A percentile compares a stretch with the other conserved stretches of the same genome.
Evolutionary conservation across 2,113 vertebrate species (phyloP).

Genomic region (Martes martes): DNA sequence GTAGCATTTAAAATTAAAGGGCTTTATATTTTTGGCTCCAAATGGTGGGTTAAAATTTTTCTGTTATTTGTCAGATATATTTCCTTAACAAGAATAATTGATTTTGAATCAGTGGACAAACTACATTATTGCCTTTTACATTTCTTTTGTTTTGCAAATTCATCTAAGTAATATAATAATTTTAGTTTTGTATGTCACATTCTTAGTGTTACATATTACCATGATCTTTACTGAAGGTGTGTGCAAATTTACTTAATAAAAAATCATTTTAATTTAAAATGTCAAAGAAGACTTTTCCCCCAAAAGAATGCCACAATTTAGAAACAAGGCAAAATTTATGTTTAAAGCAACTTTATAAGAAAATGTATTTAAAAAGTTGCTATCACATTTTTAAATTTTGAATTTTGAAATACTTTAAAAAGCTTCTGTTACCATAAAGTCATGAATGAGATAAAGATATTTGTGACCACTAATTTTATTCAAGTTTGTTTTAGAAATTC

Average conservation of each 20-base stretch:
- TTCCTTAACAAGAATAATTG: neutral
- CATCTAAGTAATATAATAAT: neutral
- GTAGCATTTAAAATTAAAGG: slow-evolving; percentile 54
- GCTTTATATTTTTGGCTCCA: neutral
- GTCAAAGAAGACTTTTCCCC: neutral
- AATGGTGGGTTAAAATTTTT: neutral
- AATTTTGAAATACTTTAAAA: neutral
- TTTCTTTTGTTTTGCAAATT: slow-evolving; percentile 20
- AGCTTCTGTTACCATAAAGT: neutral
- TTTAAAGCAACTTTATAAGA: slow-evolving; percentile 7
- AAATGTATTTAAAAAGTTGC: neutral
- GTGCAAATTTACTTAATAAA: slow-evolving; percentile 10
- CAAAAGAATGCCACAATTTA: neutral
- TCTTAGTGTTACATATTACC: neutral
- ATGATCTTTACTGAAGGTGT: neutral
- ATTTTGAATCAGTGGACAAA: slow-evolving; percentile 1
- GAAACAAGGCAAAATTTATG: slow-evolving; percentile 32
- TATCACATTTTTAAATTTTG: slow-evolving; percentile 15
- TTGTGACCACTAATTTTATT: neutral
- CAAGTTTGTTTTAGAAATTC: slow-evolving; percentile 15
- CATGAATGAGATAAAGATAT: neutral
- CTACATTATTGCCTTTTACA: neutral
- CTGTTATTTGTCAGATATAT: neutral
- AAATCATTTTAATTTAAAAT: slow-evolving; percentile 32
- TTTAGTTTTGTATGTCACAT: neutral